Conservation (phyloP, 2,113 vertebrate species). For the Suricata suricatta region DNA sequence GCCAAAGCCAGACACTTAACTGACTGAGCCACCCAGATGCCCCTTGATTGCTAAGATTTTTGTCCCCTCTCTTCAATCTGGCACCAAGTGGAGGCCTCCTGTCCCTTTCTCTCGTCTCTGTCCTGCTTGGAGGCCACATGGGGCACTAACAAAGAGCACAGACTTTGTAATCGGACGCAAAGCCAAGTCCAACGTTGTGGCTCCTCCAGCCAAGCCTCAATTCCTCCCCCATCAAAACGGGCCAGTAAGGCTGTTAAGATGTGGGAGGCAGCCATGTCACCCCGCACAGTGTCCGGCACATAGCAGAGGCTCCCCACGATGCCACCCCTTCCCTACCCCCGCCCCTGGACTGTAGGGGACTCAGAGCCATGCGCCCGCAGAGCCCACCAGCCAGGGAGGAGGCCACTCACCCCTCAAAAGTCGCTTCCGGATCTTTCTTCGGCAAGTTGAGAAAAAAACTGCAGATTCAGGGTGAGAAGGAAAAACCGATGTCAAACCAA, state of each 20-base stretch:
- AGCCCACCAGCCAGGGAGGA: neutral
- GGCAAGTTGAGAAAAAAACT: neutral
- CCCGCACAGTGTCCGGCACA: rapidly evolving
- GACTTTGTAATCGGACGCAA: neutral
- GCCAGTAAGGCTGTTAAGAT: rapidly evolving
- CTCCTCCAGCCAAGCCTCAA: neutral
- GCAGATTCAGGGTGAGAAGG: neutral
- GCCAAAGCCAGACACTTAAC: too few relatives aligned
- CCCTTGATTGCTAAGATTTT: neutral
- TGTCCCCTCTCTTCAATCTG: neutral
- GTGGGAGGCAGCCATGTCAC: rapidly evolving
- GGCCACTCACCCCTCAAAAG: neutral
- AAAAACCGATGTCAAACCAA: neutral
- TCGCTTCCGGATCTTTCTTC: neutral
- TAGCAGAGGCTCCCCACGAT: rapidly evolving
- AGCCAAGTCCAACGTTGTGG: neutral
- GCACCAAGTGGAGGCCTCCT: rapidly evolving
- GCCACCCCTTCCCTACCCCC: rapidly evolving
- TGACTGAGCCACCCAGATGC: too few relatives aligned
- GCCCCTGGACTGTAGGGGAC: neutral
- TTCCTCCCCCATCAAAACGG: neutral
- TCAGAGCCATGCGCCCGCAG: neutral
- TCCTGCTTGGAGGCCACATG: neutral
- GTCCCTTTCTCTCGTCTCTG: neutral
- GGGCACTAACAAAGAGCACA: rapidly evolving